Evolutionary conservation across 2,113 vertebrate species (phyloP).

Genomic region (Zootoca vivipara): DNA sequence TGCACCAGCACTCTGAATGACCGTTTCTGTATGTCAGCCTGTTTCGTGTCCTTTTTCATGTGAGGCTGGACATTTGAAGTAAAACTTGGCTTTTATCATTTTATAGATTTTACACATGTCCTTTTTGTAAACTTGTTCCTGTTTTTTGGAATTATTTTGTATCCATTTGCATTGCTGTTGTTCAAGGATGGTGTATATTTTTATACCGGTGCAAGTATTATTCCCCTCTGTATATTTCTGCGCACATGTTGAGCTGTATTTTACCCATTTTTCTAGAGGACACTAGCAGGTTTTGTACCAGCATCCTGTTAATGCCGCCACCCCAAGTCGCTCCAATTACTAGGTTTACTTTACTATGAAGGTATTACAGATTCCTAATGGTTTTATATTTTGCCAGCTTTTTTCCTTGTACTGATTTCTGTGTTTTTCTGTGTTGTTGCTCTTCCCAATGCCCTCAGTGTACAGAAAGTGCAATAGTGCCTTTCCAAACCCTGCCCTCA

Average conservation of each 20-base stretch:
- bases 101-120: constrained; percentile 63
- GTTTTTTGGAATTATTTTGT: constrained; percentile 75
- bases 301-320: constrained; percentile 52
- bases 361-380: constrained; percentile 40
- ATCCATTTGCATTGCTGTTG: constrained; percentile 69
- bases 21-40: neutral
- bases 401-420: constrained; percentile 39
- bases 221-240: constrained; percentile 67
- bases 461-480: constrained; percentile 38
- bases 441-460: constrained; percentile 28
- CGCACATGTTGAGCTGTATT: constrained; percentile 53
- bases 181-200: constrained; percentile 78
- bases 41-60: constrained; percentile 15
- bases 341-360: constrained; percentile 65
- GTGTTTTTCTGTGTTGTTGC: constrained; percentile 24
- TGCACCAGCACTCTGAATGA: neutral
- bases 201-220: constrained; percentile 75
- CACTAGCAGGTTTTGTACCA: constrained; percentile 67
- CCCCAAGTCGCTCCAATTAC: constrained; percentile 46
- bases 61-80: constrained; percentile 17
- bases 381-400: constrained; percentile 50
- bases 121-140: constrained; percentile 73
- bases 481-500: constrained; percentile 1
- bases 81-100: constrained; percentile 57
- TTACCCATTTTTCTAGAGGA: constrained; percentile 68